Base-by-base conservation (phyloP, 2,888 invertebrate genomes). In the Carpatolechia fugitivella region DNA sequence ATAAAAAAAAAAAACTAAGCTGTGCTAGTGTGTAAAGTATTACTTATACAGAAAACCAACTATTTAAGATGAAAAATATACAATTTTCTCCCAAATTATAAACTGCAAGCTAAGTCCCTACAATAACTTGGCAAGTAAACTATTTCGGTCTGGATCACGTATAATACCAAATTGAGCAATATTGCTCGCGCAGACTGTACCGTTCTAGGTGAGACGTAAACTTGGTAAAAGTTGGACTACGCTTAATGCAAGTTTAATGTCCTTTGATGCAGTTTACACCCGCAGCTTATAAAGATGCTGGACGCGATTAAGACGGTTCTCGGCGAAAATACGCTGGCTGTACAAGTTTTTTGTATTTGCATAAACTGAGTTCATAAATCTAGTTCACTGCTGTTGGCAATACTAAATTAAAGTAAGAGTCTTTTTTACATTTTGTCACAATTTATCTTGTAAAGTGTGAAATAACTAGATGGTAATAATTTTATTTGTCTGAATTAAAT, bases 191-290 rank as follows among this genome's bases (percentile, higher is more conserved):
- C n/a, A n/a, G n/a, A n/a, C n/a, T n/a, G n/a, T n/a, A n/a, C n/a
- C n/a, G n/a, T n/a, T n/a, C 24, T 24, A 0, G 38, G 16, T 4
- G 38, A 13, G 14, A 13, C 2, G 38, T 16, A 14, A 14, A 38
- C 14, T 6, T 3, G 7, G 44, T 7, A 7, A 24, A 82, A 82
- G 76, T 80, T 74, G 72, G 75, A 73, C 72, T 60, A 46, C 66
- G 76, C 74, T 85, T 50, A 85, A 86, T 84, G 82, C 80, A 81
- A 83, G 72, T 84, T 86, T 85, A 80, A 85, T 85, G 84, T 81
- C 72, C 72, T 78, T 77, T 76, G 78, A 80, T 80, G 82, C 78
- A 80, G 76, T 70, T 50, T 50, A 38, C 50, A 50, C 38, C 29
- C 33, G n/a, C 50, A 24, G 24, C 50, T 38, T 36, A 36, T 38